Percentiles rank a stretch among this genome's conserved stretches.
Conservation (phyloP, 2,113 vertebrate species). For the Chascanopsetta lugubris region DNA sequence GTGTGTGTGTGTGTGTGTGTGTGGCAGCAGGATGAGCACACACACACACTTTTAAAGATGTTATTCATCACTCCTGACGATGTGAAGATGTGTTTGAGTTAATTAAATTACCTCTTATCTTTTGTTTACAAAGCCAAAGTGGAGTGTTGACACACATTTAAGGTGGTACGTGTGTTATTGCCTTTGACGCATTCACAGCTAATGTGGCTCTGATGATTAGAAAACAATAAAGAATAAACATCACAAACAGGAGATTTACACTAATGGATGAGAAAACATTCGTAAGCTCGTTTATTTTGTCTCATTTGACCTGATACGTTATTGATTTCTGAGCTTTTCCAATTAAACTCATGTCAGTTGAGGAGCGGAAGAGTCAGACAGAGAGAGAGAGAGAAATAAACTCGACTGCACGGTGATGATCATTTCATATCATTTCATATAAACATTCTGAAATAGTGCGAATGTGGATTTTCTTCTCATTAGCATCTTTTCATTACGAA, state of each 20-base stretch:
- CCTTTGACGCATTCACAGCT: background rate
- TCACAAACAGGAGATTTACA: constrained; percentile 21
- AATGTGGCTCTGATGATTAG: background rate
- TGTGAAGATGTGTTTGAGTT: constrained; percentile 18
- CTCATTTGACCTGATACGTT: constrained; percentile 20
- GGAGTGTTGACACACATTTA: too few relatives aligned
- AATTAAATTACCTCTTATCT: constrained; percentile 20
- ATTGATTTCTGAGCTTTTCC: background rate
- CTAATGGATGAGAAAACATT: background rate
- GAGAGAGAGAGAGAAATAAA: too few relatives aligned
- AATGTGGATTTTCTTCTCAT: too few relatives aligned
- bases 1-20: too few relatives aligned
- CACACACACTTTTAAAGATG: too few relatives aligned
- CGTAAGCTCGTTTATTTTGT: constrained; percentile 26
- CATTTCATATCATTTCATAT: background rate
- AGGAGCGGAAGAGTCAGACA: background rate
- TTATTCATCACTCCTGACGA: constrained; percentile 25
- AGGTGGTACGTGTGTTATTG: too few relatives aligned
- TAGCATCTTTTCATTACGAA: background rate
- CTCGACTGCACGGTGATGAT: too few relatives aligned
- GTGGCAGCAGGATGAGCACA: background rate
- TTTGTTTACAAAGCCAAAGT: too few relatives aligned
- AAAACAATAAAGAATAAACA: background rate
- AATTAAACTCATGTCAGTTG: background rate
- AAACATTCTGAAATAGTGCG: background rate